A percentile compares a stretch with the other conserved stretches of the same genome.
These are phyloP conservation scores for Andrena cerasifolii DNA, from an alignment of 1,140 invertebrate species.

Conservation along the genomic window DNA sequence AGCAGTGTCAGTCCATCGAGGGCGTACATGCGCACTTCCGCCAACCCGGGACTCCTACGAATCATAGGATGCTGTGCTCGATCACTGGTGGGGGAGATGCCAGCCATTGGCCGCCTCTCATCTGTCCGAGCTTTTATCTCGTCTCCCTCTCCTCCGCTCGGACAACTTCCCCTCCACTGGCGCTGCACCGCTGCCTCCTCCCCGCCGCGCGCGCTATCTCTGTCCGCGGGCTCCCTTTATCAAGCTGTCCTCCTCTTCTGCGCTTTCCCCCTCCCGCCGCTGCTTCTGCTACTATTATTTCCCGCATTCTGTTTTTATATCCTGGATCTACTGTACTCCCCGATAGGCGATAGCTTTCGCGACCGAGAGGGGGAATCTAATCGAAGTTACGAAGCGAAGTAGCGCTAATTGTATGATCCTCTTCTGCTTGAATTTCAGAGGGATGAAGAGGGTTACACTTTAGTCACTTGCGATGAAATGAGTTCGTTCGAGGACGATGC, in stretches of 20 bases:
- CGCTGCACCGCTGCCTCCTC: background rate
- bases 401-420: no score
- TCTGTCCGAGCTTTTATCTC: slow-evolving; percentile 68
- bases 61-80: slow-evolving; percentile 70
- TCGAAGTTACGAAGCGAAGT: no score
- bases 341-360: no score
- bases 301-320: background rate
- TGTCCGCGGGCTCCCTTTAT: slow-evolving; percentile 3
- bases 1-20: slow-evolving; percentile 62
- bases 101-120: slow-evolving; percentile 62
- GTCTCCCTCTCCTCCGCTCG: slow-evolving; percentile 34
- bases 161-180: slow-evolving; percentile 9
- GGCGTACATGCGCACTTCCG: slow-evolving; percentile 68
- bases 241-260: slow-evolving; percentile 37
- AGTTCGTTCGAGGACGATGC: no score
- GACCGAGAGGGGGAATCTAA: no score
- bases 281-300: no score
- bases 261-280: no score
- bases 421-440: no score
- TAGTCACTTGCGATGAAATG: no score
- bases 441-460: no score
- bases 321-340: no score
- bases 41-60: slow-evolving; percentile 59
- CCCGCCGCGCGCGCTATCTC: slow-evolving; percentile 17
- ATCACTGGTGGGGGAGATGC: slow-evolving; percentile 52